Evolutionary conservation across 2,113 vertebrate species (phyloP), one percentile per base, ranked within the genome.

Genomic region (Scortum barcoo): DNA sequence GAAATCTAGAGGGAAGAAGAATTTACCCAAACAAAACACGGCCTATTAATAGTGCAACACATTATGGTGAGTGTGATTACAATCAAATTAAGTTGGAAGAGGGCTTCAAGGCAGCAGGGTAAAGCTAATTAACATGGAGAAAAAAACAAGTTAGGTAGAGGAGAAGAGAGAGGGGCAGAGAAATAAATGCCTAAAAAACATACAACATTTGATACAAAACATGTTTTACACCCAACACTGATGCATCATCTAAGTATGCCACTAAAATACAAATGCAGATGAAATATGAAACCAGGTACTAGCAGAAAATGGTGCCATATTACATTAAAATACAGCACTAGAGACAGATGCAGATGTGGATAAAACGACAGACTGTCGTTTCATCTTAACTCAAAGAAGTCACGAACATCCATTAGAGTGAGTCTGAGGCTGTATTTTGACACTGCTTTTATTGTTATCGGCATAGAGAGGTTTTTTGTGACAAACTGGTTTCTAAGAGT

Each of bases 321-420:
- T 58, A 51, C 28, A n/a, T n/a, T 10, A 14, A 72, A 72, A 72
- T 38, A 11, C 33, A 53, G 33, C 53, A 71, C n/a, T 24, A 24
- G 26, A 46, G 69, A n/a, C 36, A 60, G 83, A 72, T 57, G 53
- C 17, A 58, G 76, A 74, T 7, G 1, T 7, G 51, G 68, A 72
- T 72, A 36, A 76, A 82, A 79, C 58, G 20, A 19, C 24, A 71
- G 40, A 71, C 40, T 2, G 53, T 75, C 72, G 42, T 85, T 87
- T 89, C 56, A 81, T 87, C 85, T 87, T 2, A 17, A 22, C 72
- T 78, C 57, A 81, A 56, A 78, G 58, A 57, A 53, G 44, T 44
- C 69, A 60, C 69, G 70, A n/a, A 80, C 68, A 74, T 73, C 76
- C 28, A 72, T 83, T 54, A 78, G 48, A 57, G 61, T 5, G 17